Evolutionary conservation across 2,888 invertebrate species (phyloP).

Genomic region (Ochropacha duplaris): DNA sequence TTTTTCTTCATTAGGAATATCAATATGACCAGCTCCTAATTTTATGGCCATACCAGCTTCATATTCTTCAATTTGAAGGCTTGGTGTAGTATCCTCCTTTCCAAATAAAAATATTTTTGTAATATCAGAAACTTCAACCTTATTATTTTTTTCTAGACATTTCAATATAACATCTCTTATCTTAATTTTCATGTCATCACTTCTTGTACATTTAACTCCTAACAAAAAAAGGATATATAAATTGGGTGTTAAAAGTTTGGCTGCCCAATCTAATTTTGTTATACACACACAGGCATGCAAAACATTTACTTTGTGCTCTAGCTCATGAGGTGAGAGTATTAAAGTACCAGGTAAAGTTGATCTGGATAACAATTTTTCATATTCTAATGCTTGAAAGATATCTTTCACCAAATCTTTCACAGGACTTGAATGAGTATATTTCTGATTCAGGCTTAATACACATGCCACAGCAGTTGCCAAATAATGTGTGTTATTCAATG

Average conservation of each 20-base stretch:
- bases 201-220: conserved; percentile 56
- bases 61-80: conserved; percentile 57
- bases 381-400: conserved; percentile 54
- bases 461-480: conserved; percentile 81
- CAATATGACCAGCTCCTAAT: conserved; percentile 27
- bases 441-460: conserved; percentile 76
- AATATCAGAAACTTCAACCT: conserved; percentile 33
- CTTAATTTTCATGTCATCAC: conserved; percentile 53
- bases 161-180: conserved; percentile 61
- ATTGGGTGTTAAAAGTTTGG: conserved; percentile 58
- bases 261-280: conserved; percentile 55
- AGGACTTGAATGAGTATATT: conserved; percentile 65
- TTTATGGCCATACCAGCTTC: conserved; percentile 67
- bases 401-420: conserved; percentile 50
- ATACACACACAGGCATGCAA: conserved; percentile 60
- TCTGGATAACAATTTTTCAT: conserved; percentile 36
- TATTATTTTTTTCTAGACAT: conserved; percentile 48
- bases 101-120: conserved; percentile 56
- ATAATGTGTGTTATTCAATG: conserved; percentile 66
- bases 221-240: conserved; percentile 71
- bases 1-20: conserved; percentile 45
- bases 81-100: conserved; percentile 15
- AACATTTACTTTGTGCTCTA: conserved; percentile 60
- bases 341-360: conserved; percentile 60
- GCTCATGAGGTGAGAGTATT: conserved; percentile 59